Evolutionary conservation across 2,888 invertebrate genomes (phyloP).

Genomic region (Pocota personata): DNA sequence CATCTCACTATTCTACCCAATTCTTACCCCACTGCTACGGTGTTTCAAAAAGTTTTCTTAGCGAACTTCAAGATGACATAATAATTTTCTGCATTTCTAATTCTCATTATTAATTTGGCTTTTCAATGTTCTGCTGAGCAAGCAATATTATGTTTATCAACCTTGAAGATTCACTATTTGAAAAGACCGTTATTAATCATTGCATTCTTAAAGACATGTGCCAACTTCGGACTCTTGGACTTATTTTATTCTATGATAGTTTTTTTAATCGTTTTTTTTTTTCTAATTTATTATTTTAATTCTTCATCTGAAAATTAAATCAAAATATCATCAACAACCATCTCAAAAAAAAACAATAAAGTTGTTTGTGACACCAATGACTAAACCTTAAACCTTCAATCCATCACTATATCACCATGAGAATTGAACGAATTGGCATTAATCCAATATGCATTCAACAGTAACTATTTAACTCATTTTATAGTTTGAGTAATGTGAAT

Average conservation of each 20-base stretch:
- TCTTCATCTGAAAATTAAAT: background rate
- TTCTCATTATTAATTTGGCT: background rate
- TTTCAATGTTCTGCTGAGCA: background rate
- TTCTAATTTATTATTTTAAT: background rate
- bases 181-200: constrained; percentile 3
- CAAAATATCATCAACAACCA: background rate
- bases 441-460: background rate
- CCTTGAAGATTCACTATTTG: background rate
- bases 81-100: background rate
- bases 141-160: background rate
- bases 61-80: background rate
- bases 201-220: background rate
- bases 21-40: too few relatives aligned
- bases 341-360: background rate
- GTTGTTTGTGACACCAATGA: background rate
- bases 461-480: background rate
- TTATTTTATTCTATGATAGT: background rate
- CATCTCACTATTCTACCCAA: too few relatives aligned
- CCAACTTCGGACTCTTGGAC: background rate
- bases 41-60: too few relatives aligned
- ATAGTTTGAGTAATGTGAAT: background rate
- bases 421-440: background rate
- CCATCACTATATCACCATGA: background rate
- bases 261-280: background rate
- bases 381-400: background rate